These are phyloP conservation scores for Montipora capitata DNA, from an alignment of 92 coral and sea anemone genomes.

Conservation along the genomic window DNA sequence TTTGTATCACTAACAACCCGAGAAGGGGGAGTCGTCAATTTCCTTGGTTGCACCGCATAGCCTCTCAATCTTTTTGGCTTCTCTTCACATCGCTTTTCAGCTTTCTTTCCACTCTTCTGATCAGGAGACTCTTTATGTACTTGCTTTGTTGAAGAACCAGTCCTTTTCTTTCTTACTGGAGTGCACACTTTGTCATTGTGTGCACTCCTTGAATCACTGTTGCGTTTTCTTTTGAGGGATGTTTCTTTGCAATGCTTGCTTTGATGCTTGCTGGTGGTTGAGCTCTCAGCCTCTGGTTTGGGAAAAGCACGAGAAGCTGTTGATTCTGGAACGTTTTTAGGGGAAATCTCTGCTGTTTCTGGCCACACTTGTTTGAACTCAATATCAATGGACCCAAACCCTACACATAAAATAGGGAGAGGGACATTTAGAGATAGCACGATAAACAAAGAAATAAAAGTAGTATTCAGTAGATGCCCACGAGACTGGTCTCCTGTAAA, in stretches of 20 bases:
- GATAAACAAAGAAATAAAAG: too few relatives aligned
- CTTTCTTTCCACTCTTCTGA: conserved; percentile 13
- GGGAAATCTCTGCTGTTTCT: not conserved
- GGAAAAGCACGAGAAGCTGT: not conserved
- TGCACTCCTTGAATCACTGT: not conserved
- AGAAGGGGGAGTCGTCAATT: not conserved
- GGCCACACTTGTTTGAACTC: conserved; percentile 17
- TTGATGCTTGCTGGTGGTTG: not conserved
- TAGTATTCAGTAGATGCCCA: too few relatives aligned
- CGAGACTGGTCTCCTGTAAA: too few relatives aligned
- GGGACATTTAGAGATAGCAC: too few relatives aligned
- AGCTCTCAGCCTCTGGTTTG: conserved; percentile 4
- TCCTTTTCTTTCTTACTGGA: not conserved
- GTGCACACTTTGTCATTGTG: not conserved
- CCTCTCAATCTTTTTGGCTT: not conserved
- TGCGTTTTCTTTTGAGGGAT: conserved; percentile 7
- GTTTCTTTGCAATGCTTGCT: not conserved
- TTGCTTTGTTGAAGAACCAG: not conserved
- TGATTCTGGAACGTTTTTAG: not conserved
- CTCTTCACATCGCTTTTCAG: not conserved
- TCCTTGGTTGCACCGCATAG: not conserved
- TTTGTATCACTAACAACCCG: conserved; percentile 33
- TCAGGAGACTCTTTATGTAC: conserved; percentile 6
- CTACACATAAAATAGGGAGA: not conserved
- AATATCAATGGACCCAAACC: conserved; percentile 26